These are phyloP conservation scores for Hyperopisus bebe DNA, from an alignment of 2,113 vertebrate species.

Conservation along the genomic window DNA sequence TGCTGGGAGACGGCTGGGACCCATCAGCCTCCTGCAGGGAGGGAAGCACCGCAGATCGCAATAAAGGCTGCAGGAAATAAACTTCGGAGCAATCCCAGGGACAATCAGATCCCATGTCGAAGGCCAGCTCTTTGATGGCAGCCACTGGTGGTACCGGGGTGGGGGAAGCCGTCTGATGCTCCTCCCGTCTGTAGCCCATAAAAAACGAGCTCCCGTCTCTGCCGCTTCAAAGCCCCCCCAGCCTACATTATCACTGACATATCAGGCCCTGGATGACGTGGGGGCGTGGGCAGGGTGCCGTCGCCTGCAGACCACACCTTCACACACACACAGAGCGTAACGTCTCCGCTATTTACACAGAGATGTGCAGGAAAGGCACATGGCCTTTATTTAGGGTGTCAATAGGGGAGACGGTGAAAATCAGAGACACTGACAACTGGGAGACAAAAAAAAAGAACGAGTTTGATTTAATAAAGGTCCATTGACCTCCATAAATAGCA, in stretches of 20 bases:
- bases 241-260: constrained; percentile 35
- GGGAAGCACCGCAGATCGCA: not conserved
- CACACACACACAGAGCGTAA: not conserved
- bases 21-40: not conserved
- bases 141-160: constrained; percentile 9
- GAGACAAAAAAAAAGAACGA: not conserved
- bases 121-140: constrained; percentile 33
- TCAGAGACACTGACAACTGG: not conserved
- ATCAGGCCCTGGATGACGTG: constrained; percentile 29
- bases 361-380: constrained; percentile 29
- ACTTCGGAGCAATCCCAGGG: not conserved
- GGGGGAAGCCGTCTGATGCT: constrained; percentile 36
- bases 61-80: constrained; percentile 5
- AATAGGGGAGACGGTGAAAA: not conserved
- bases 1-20: not conserved
- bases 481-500: not conserved
- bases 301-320: constrained; percentile 17
- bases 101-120: constrained; percentile 10
- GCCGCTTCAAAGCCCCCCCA: constrained; percentile 34
- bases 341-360: constrained; percentile 21
- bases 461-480: not conserved
- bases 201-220: constrained; percentile 37
- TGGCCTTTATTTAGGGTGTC: constrained; percentile 24
- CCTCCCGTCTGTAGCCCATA: constrained; percentile 39
- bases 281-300: constrained; percentile 20